phyloP scores from a whole-genome alignment of 2,113 vertebrate species.

The Castor canadensis region DNA sequence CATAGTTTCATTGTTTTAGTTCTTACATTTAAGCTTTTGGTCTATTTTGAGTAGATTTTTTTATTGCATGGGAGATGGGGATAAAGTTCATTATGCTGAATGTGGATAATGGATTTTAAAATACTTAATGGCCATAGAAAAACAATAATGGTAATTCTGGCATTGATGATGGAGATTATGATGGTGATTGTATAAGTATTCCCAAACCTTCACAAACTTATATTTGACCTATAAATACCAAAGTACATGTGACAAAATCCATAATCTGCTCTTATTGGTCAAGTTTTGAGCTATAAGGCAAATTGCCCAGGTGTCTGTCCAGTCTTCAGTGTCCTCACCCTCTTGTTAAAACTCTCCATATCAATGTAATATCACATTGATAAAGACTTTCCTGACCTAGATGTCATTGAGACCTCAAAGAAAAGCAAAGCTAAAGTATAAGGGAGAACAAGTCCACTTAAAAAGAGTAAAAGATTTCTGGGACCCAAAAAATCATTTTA shows the following conservation, averaged over 20 bases:
- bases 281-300: neutral
- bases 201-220: neutral
- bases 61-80: neutral
- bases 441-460: neutral
- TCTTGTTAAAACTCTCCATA: neutral
- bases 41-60: neutral
- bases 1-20: neutral
- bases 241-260: neutral
- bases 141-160: neutral
- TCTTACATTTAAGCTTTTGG: neutral
- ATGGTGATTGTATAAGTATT: neutral
- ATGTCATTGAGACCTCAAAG: constrained; percentile 36
- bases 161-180: neutral
- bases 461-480: constrained; percentile 8
- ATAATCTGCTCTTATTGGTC: neutral
- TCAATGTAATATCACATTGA: neutral
- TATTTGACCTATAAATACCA: neutral
- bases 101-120: neutral
- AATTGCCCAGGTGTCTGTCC: neutral
- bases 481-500: neutral
- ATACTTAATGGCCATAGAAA: neutral
- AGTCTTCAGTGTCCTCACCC: neutral
- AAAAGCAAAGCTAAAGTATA: constrained; percentile 16
- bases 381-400: constrained; percentile 18
- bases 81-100: neutral